These are phyloP conservation scores for Lissocephala sabroskyi DNA, from an alignment of 2,888 invertebrate species.

Conservation along the genomic window DNA sequence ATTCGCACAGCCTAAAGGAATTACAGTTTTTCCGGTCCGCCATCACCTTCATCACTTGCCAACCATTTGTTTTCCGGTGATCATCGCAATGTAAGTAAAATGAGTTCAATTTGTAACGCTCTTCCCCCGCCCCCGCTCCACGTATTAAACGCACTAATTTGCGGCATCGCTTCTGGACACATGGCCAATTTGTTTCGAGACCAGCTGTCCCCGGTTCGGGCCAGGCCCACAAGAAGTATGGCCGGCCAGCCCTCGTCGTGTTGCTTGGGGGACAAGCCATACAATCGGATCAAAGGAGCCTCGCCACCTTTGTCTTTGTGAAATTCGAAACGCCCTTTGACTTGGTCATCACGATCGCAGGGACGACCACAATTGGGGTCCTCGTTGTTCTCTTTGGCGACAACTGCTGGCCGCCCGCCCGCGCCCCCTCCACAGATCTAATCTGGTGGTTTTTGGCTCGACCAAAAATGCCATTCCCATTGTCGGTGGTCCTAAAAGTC, in stretches of 20 bases:
- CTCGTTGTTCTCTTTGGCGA: slow-evolving; percentile 36
- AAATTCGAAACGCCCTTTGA: slow-evolving; percentile 38
- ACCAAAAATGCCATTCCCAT: too few species aligned
- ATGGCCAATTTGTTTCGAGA: slow-evolving; percentile 56
- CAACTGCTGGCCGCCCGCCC: too few species aligned
- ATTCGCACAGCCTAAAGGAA: slow-evolving; percentile 7
- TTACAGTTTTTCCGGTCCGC: neutral
- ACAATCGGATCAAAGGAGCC: too few species aligned
- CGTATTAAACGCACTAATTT: slow-evolving; percentile 65
- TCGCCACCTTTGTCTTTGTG: slow-evolving; percentile 13
- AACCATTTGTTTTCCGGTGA: slow-evolving; percentile 62
- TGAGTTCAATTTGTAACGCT: slow-evolving; percentile 63
- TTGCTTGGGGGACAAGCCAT: too few species aligned
- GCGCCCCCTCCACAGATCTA: too few species aligned
- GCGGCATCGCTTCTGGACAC: slow-evolving; percentile 64
- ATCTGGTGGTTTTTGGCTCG: too few species aligned
- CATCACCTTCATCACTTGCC: slow-evolving; percentile 17
- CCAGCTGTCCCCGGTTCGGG: slow-evolving; percentile 50
- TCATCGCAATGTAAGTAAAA: slow-evolving; percentile 60
- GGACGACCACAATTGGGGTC: slow-evolving; percentile 34
- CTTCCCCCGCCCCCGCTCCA: slow-evolving; percentile 42
- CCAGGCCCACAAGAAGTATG: neutral
- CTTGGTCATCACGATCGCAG: neutral
- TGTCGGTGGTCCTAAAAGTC: too few species aligned
- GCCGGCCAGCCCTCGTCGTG: slow-evolving; percentile 10